Conservation (phyloP, 1,140 invertebrate genomes). For the Drosophila nikananu region DNA sequence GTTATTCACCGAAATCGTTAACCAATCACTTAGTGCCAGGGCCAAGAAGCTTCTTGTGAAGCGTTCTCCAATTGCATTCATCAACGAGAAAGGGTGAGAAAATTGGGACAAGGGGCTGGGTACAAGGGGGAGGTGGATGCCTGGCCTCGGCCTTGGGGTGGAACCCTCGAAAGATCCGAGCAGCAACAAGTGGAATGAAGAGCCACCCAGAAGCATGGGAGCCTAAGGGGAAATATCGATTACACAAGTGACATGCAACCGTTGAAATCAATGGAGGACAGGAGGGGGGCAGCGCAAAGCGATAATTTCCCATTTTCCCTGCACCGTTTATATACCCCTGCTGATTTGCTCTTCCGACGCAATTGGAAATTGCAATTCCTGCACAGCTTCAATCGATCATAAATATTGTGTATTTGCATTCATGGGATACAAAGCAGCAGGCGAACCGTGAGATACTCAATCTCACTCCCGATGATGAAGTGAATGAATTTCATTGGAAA, state of each 20-base stretch:
- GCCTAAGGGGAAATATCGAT: conserved; percentile 21
- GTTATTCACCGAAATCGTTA: conserved; percentile 4
- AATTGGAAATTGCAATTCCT: conserved; percentile 38
- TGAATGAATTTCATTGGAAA: conserved; percentile 14
- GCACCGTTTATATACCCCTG: not conserved
- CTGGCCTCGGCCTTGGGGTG: conserved; percentile 51
- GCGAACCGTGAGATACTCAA: conserved; percentile 13
- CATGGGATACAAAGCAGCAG: conserved; percentile 34
- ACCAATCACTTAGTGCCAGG: conserved; percentile 28
- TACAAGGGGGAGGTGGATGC: not conserved
- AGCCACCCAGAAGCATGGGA: not conserved
- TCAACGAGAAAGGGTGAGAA: not conserved
- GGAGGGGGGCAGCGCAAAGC: not conserved
- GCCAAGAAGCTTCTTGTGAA: conserved; percentile 48
- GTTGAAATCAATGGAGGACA: conserved; percentile 10
- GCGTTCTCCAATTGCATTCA: conserved; percentile 59
- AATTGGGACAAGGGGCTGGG: not conserved
- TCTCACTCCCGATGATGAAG: conserved; percentile 5
- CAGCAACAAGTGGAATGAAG: conserved; percentile 35
- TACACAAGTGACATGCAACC: conserved; percentile 46
- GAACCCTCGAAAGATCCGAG: conserved; percentile 10
- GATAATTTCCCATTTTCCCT: conserved; percentile 11
- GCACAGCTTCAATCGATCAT: conserved; percentile 45
- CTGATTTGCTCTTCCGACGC: conserved; percentile 21
- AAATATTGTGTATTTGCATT: conserved; percentile 42